Evolutionary conservation across 2,113 vertebrate genomes (phyloP).

Genomic region (Protobothrops mucrosquamatus): DNA sequence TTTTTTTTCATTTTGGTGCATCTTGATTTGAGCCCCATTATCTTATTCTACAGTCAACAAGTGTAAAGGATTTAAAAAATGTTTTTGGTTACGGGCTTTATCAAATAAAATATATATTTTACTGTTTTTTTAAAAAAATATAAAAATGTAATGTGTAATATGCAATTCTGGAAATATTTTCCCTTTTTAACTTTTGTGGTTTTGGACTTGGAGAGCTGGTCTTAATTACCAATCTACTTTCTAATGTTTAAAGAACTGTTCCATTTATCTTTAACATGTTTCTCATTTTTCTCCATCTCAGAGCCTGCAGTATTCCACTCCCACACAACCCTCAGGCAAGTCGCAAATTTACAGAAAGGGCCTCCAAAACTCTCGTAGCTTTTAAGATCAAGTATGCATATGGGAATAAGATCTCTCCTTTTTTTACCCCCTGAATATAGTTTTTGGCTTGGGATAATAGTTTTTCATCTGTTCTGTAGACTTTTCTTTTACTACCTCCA

Average conservation of each 20-base stretch:
- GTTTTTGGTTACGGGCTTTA: slow-evolving; percentile 69
- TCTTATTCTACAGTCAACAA: slow-evolving; percentile 59
- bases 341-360: slow-evolving; percentile 58
- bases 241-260: slow-evolving; percentile 74
- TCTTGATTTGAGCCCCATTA: slow-evolving; percentile 61
- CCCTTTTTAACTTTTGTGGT: slow-evolving; percentile 78
- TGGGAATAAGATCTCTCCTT: slow-evolving; percentile 44
- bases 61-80: slow-evolving; percentile 56
- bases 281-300: slow-evolving; percentile 76
- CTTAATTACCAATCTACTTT: slow-evolving; percentile 79
- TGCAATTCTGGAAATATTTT: slow-evolving; percentile 81
- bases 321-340: slow-evolving; percentile 71
- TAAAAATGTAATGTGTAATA: slow-evolving; percentile 70
- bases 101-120: slow-evolving; percentile 74
- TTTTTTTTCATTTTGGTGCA: slow-evolving; percentile 64
- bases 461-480: slow-evolving; percentile 61
- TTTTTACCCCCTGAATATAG: slow-evolving; percentile 46
- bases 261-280: slow-evolving; percentile 78
- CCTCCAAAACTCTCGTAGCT: slow-evolving; percentile 55
- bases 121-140: slow-evolving; percentile 59
- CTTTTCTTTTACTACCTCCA: slow-evolving; percentile 45
- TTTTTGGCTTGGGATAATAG: slow-evolving; percentile 61
- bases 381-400: slow-evolving; percentile 53
- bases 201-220: slow-evolving; percentile 73
- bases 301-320: slow-evolving; percentile 69